Evolutionary conservation across 2,113 vertebrate genomes (phyloP).

Genomic region (Aegotheles bennettii): DNA sequence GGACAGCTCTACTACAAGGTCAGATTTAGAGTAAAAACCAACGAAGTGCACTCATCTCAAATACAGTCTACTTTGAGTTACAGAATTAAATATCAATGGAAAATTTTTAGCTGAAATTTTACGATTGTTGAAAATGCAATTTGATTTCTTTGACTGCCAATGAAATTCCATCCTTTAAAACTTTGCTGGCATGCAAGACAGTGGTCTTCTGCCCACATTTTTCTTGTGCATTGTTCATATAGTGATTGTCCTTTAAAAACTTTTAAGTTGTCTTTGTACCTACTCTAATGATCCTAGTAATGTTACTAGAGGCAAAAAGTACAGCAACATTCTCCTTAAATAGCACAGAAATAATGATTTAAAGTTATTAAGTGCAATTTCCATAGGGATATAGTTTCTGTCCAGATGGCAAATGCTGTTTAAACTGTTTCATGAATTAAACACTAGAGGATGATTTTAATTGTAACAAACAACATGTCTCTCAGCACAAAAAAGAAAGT

Average conservation of each 20-base stretch:
- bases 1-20: background rate
- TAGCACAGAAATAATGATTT: conserved; percentile 20
- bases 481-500: background rate
- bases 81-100: background rate
- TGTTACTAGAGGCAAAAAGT: background rate
- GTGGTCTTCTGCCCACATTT: background rate
- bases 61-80: background rate
- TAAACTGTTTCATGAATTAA: conserved; percentile 31
- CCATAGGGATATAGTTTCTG: background rate
- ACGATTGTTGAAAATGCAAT: background rate
- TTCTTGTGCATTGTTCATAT: background rate
- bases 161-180: background rate
- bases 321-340: background rate
- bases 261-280: background rate
- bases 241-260: background rate
- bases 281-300: background rate
- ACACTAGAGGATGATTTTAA: background rate
- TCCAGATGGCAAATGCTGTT: conserved; percentile 40
- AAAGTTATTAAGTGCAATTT: conserved; percentile 6
- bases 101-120: background rate
- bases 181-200: background rate
- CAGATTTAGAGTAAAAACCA: background rate
- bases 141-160: background rate
- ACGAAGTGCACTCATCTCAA: background rate
- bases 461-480: background rate